These are phyloP conservation scores for Sander lucioperca DNA, from an alignment of 2,113 vertebrate species.

Conservation along the genomic window DNA sequence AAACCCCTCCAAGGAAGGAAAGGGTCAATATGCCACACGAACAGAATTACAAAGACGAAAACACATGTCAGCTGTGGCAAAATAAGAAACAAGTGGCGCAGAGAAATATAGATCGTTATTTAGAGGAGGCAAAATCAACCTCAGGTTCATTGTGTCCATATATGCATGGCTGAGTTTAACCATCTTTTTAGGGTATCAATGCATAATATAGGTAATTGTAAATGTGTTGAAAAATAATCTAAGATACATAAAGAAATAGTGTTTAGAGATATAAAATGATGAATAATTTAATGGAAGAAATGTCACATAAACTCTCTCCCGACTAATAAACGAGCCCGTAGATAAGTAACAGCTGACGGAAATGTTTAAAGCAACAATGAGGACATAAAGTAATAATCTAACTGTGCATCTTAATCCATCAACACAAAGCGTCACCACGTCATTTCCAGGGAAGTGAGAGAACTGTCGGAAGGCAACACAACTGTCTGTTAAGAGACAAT, in stretches of 20 bases:
- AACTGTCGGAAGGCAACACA: slow-evolving; percentile 21
- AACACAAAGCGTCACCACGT: background rate
- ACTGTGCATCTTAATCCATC: background rate
- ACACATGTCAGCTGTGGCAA: background rate
- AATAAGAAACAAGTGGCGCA: background rate
- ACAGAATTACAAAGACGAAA: background rate
- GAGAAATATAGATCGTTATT: background rate
- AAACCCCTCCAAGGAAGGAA: slow-evolving; percentile 24
- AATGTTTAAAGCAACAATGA: background rate
- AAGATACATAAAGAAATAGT: background rate
- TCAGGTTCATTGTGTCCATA: background rate
- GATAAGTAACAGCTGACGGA: background rate
- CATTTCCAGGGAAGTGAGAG: background rate
- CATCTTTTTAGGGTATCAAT: background rate
- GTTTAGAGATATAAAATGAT: background rate
- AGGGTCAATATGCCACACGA: slow-evolving; percentile 29
- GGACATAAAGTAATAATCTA: background rate
- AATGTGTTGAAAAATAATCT: no score
- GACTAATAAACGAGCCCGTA: background rate
- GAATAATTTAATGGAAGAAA: background rate
- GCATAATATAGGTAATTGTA: background rate
- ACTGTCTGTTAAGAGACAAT: slow-evolving; percentile 10
- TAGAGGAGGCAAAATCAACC: background rate
- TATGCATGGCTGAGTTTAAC: background rate
- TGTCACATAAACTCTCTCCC: no score